Evolutionary conservation across 2,797 vertebrate species (phyloP).

Genomic region (Enteromius anoplus): DNA sequence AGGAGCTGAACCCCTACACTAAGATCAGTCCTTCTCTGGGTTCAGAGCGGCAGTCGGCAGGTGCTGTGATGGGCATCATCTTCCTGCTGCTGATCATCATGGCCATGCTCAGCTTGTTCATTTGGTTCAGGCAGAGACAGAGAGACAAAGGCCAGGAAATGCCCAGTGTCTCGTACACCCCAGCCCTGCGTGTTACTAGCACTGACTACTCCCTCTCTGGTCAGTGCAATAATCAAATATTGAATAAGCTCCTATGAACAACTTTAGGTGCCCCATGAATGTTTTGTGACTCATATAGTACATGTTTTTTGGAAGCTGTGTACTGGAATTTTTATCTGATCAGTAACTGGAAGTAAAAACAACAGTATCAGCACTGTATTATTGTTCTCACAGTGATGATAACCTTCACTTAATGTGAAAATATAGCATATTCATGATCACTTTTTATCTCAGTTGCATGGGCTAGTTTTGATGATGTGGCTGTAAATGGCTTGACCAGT

Average conservation of each 20-base stretch:
- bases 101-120: conserved; percentile 93
- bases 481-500: not conserved
- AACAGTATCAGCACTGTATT: not conserved
- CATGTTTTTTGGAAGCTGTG: not conserved
- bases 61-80: conserved; percentile 94
- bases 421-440: not conserved
- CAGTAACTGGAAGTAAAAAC: not conserved
- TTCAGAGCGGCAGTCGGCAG: conserved; percentile 93
- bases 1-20: conserved; percentile 98
- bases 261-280: not conserved
- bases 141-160: conserved; percentile 95
- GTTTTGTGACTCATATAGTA: not conserved
- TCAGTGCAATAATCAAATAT: conserved; percentile 69
- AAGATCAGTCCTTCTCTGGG: conserved; percentile 96
- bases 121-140: conserved; percentile 94
- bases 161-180: conserved; percentile 95
- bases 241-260: not conserved
- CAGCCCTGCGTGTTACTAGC: conserved; percentile 92
- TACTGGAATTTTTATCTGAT: not conserved
- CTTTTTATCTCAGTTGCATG: not conserved
- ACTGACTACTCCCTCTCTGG: conserved; percentile 96
- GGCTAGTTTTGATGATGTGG: conserved; percentile 10
- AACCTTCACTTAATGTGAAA: not conserved
- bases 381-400: not conserved
- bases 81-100: conserved; percentile 95